A percentile compares a stretch with the other conserved stretches of the same genome.
Conservation (phyloP, 2,113 vertebrate species). For the Lampris megalopsis region DNA sequence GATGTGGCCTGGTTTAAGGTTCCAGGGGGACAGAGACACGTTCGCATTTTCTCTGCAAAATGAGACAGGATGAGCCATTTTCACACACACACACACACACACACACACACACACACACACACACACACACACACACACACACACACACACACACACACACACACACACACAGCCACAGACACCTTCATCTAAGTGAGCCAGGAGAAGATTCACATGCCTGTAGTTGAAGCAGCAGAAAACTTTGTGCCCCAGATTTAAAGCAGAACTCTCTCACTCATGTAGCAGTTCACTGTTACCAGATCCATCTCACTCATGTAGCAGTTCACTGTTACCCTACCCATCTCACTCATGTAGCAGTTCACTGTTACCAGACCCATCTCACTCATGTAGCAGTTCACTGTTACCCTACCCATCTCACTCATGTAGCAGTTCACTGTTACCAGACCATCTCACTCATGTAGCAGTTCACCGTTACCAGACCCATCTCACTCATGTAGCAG, state of each 20-base stretch:
- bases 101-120: conserved; percentile 33
- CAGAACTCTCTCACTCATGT: conserved; percentile 26
- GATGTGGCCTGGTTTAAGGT: conserved; percentile 77
- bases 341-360: conserved; percentile 23
- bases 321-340: neutral
- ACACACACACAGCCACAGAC: conserved; percentile 28
- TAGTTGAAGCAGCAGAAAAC: conserved; percentile 76
- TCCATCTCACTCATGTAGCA: neutral
- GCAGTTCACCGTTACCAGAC: conserved; percentile 9
- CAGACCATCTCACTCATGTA: conserved; percentile 30
- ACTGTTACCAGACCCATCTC: conserved; percentile 20
- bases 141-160: conserved; percentile 33
- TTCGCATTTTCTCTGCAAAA: conserved; percentile 67
- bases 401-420: neutral
- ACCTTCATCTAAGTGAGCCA: conserved; percentile 46
- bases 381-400: conserved; percentile 17
- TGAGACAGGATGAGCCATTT: conserved; percentile 65
- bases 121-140: conserved; percentile 22
- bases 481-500: conserved; percentile 33
- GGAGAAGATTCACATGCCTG: conserved; percentile 53
- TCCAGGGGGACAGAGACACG: conserved; percentile 72
- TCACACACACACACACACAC: conserved; percentile 39
- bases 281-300: too few relatives aligned
- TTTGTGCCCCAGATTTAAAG: conserved; percentile 73
- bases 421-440: conserved; percentile 9